These are phyloP conservation scores for Vanessa atalanta DNA, from an alignment of 1,140 invertebrate genomes.

Conservation along the genomic window DNA sequence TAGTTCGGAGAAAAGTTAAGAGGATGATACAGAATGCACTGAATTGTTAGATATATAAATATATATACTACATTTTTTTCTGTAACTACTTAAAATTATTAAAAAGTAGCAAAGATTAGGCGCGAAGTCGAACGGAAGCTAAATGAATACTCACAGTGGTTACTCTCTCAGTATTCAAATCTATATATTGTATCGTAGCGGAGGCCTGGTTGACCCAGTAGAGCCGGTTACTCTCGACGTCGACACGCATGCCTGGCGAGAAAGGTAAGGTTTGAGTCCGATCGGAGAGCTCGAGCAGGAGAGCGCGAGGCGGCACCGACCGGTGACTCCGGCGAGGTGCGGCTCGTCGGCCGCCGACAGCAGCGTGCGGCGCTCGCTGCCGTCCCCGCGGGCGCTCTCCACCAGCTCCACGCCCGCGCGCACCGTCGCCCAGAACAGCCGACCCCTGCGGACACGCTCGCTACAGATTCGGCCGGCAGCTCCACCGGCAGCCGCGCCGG, in stretches of 20 bases:
- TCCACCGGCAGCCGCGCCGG: no score
- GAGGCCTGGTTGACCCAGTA: constrained; percentile 86
- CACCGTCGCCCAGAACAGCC: constrained; percentile 82
- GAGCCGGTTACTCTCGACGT: constrained; percentile 82
- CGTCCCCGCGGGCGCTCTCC: constrained; percentile 86
- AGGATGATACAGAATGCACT: no score
- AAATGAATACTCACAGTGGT: constrained; percentile 56
- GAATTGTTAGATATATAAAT: no score
- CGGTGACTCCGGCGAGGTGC: constrained; percentile 49
- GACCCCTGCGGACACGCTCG: constrained; percentile 75
- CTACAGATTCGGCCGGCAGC: no score
- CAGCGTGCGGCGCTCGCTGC: constrained; percentile 77
- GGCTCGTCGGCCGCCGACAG: constrained; percentile 55
- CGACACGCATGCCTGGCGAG: constrained; percentile 82
- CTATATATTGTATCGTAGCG: constrained; percentile 85
- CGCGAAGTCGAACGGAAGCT: neutral
- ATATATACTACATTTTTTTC: no score
- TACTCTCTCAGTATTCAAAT: constrained; percentile 78
- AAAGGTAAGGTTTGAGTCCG: neutral
- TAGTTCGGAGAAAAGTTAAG: no score
- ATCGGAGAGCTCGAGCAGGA: neutral
- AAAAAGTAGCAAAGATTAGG: no score
- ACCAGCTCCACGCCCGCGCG: constrained; percentile 77
- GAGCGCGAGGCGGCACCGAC: constrained; percentile 36
- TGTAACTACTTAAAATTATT: no score